Percentiles rank a stretch among this genome's conserved stretches.
Conservation (phyloP, 92 coral and sea anemone species). For the Palythoa caribaeorum region DNA sequence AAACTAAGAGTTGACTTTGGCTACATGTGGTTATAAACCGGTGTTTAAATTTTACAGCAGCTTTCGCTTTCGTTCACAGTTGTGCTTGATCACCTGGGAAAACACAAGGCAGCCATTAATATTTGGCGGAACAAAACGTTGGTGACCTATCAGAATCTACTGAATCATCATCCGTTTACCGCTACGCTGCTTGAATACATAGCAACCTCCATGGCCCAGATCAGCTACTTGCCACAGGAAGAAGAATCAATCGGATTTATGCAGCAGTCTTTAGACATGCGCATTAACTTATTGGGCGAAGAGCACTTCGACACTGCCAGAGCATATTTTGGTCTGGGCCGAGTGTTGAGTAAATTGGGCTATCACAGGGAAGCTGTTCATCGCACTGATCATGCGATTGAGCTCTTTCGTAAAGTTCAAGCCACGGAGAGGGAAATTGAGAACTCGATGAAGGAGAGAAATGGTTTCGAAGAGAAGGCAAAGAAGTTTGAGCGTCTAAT, state of each 20-base stretch:
- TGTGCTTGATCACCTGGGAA: slow-evolving; percentile 52
- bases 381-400: slow-evolving; percentile 24
- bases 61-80: slow-evolving; percentile 52
- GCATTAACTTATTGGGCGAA: slow-evolving; percentile 58
- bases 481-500: not conserved
- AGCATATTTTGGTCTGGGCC: slow-evolving; percentile 72
- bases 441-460: slow-evolving; percentile 42
- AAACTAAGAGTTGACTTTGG: too few species aligned
- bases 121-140: slow-evolving; percentile 67
- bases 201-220: slow-evolving; percentile 19
- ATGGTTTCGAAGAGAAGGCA: slow-evolving; percentile 4
- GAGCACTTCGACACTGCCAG: slow-evolving; percentile 84
- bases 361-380: slow-evolving; percentile 62
- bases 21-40: too few species aligned
- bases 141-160: slow-evolving; percentile 52
- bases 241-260: slow-evolving; percentile 57
- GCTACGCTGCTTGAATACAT: slow-evolving; percentile 78
- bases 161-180: slow-evolving; percentile 78
- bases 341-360: slow-evolving; percentile 61
- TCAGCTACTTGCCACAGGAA: not conserved
- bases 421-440: slow-evolving; percentile 69
- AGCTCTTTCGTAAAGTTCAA: slow-evolving; percentile 48
- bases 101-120: slow-evolving; percentile 61
- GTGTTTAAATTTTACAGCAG: too few species aligned
- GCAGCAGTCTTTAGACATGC: slow-evolving; percentile 68